Percentiles rank a stretch among this genome's conserved stretches.
Evolutionary conservation across 2,888 invertebrate species (phyloP).

Genomic region (Halictus ligatus): DNA sequence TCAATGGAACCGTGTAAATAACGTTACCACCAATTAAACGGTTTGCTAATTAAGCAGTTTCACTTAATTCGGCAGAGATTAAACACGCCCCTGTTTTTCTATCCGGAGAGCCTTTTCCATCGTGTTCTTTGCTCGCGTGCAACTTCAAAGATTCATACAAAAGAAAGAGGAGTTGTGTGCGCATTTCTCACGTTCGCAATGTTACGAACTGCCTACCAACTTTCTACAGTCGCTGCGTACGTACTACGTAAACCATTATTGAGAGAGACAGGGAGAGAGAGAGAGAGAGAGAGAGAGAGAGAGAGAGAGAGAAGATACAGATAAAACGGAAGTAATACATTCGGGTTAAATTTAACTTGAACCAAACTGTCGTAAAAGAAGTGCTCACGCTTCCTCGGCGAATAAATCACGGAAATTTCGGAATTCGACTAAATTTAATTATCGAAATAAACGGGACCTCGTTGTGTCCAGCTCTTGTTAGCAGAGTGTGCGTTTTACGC

Average conservation of each 20-base stretch:
- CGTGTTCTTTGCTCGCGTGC: constrained; percentile 45
- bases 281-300: too few relatives aligned
- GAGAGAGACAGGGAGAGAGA: constrained; percentile 2
- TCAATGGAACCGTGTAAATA: not conserved
- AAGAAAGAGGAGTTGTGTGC: constrained; percentile 49
- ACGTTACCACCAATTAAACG: constrained; percentile 19
- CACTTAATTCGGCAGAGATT: not conserved
- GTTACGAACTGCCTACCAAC: constrained; percentile 51
- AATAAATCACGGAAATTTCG: not conserved
- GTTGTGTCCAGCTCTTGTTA: too few relatives aligned
- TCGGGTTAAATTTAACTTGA: not conserved
- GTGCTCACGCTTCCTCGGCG: not conserved
- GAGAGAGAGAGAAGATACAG: not conserved
- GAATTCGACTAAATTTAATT: not conserved
- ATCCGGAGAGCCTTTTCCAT: constrained; percentile 40
- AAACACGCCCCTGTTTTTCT: constrained; percentile 32
- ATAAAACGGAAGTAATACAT: constrained; percentile 45
- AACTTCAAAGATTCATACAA: constrained; percentile 26
- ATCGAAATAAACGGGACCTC: not conserved
- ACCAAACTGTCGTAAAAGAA: constrained; percentile 10
- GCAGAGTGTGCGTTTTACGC: too few relatives aligned
- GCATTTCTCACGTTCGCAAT: constrained; percentile 63
- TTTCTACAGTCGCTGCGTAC: constrained; percentile 47
- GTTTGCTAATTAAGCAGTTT: constrained; percentile 20
- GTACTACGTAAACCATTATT: constrained; percentile 42